Base-by-base conservation (phyloP, 2,797 vertebrate species). In the Varecia variegata region DNA sequence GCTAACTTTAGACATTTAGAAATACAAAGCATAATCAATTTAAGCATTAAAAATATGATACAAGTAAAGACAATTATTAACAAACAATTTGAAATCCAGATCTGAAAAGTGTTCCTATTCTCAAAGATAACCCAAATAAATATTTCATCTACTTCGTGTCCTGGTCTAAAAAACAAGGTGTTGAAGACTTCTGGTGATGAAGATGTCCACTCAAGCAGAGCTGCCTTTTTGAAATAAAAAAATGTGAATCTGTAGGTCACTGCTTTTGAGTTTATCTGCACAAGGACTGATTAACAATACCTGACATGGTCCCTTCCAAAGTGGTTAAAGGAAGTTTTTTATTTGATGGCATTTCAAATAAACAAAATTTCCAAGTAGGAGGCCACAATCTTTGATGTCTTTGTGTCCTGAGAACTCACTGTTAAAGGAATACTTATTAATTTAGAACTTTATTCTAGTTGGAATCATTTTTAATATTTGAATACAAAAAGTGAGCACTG, bases 401-500 rank as follows among this genome's bases (percentile, higher is more conserved):
- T 74, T 18, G 30, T 50, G 43, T 74, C 43, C 71, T 32, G 45
- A 45, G 45, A 50, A 4, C 45, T 47, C 30, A 50, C 30, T 58
- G 23, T 58, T 58, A 58, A 58, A 58, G 4, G 56, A 58, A 27
- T 27, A 25, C 23, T 56, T 58, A 58, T 58, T 58, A 25, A 58
- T 58, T 56, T 58, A 58, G 56, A 58, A 58, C 23, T 58, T 12
- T 58, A 27, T 93, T 98, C 97, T 18, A 95, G 97, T 96, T 98
- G 94, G 97, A 98, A 98, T 98, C 92, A 95, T 98, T 98, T 98
- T 99, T 65, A 65, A 65, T 65, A 97, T 93, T 98, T 93, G 88
- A 98, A 98, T 99, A 98, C 97, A 98, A 98, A 98, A 98, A 98
- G 97, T 96, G 68, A 97, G 97, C 0, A 93, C 81, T 97, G 98